Evolutionary conservation across 2,113 vertebrate species (phyloP).

Genomic region (Hiodon alosoides): DNA sequence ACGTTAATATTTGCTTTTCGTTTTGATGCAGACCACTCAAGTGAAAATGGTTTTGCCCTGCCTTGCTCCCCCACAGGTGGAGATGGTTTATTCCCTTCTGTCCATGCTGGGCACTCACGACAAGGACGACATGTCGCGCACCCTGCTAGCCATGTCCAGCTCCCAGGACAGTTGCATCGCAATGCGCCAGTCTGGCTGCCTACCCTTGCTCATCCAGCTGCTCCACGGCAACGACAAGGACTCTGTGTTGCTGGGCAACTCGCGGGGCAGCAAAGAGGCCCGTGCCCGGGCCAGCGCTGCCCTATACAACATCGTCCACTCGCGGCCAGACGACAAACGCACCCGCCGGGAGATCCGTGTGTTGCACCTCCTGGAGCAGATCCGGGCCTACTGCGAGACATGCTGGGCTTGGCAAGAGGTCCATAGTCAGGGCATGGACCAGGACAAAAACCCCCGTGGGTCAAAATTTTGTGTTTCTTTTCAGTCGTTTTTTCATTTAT

Average conservation of each 20-base stretch:
- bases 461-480: neutral
- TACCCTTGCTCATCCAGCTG: constrained; percentile 96
- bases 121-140: constrained; percentile 98
- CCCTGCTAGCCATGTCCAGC: constrained; percentile 96
- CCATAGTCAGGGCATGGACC: constrained; percentile 87
- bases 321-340: constrained; percentile 92
- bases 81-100: constrained; percentile 97
- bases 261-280: constrained; percentile 92
- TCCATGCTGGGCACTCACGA: constrained; percentile 98
- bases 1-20: neutral
- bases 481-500: neutral
- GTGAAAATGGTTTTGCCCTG: constrained; percentile 6
- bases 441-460: constrained; percentile 95
- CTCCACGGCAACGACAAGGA: constrained; percentile 98
- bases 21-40: neutral
- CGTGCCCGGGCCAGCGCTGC: constrained; percentile 91
- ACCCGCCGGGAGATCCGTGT: constrained; percentile 91
- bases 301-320: constrained; percentile 97
- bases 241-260: constrained; percentile 91
- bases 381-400: constrained; percentile 92
- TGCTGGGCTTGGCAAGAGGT: constrained; percentile 98
- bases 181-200: constrained; percentile 97
- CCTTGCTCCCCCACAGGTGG: constrained; percentile 66
- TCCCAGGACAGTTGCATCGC: constrained; percentile 98
- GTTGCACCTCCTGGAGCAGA: constrained; percentile 96